Evolutionary conservation across 2,113 vertebrate species (phyloP).

Genomic region (Monarcha castaneiventris): DNA sequence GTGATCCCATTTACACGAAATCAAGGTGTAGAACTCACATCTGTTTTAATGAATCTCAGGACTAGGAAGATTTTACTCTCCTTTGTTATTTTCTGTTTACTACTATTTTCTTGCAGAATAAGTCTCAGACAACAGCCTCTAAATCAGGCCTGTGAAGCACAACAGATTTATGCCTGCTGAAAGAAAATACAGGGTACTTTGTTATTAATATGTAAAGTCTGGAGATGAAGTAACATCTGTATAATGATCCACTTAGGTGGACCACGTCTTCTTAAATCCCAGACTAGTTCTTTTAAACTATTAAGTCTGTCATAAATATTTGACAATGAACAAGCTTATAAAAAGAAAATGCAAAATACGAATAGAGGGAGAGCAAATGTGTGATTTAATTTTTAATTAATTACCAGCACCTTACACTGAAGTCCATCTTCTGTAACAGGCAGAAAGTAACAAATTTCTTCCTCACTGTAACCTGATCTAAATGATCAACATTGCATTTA

Average conservation of each 20-base stretch:
- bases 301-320: constrained; percentile 70
- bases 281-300: constrained; percentile 68
- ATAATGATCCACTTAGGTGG: constrained; percentile 64
- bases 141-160: neutral
- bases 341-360: constrained; percentile 66
- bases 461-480: neutral
- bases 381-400: constrained; percentile 73
- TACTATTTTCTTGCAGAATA: neutral
- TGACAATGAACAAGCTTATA: constrained; percentile 68
- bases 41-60: neutral
- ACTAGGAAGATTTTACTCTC: neutral
- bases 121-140: neutral
- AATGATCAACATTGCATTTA: neutral
- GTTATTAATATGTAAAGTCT: constrained; percentile 62
- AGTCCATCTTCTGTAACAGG: neutral
- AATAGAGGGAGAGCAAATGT: constrained; percentile 41
- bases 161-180: constrained; percentile 6
- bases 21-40: neutral
- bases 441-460: neutral
- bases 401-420: constrained; percentile 38
- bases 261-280: constrained; percentile 40
- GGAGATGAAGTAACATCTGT: constrained; percentile 59
- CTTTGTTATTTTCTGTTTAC: neutral
- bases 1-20: neutral
- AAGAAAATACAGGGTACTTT: neutral